Evolutionary conservation across 2,113 vertebrate species (phyloP), one percentile per base, ranked within the genome.

Genomic region (Muntiacus reevesi): DNA sequence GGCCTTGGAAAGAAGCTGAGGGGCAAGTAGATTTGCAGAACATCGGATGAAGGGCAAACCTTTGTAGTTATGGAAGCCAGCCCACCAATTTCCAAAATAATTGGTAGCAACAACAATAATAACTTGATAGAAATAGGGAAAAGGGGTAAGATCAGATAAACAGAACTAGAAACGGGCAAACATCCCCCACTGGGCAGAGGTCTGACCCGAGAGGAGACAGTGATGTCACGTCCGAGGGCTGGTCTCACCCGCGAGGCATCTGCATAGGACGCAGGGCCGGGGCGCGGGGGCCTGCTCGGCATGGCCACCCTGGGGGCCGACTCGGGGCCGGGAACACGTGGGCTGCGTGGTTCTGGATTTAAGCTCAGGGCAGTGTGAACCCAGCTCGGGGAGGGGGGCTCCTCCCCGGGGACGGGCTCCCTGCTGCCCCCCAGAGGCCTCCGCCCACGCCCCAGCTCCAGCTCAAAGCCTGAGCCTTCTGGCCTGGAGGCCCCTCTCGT

Each of bases 321-420:
- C 10, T 50, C 2, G 1, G 5, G 47, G 47, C 5, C 0, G 1
- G 1, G 10, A 82, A 14, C 79, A 21, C 1, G 5, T 2, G 3
- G 16, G 47, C 76, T 10, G 28, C 30, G 1, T 5, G 28, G 6
- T 23, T 81, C 47, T 52, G 47, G 28, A 21, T 50, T 81, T 52
- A 52, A 23, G 17, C 79, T 82, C 10, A 7, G 47, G 30, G 30
- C 17, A 23, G 47, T 12, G 14, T 13, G 79, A 7, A 3, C 10
- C 15, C 6, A 33, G 47, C 10, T 82, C 0, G 5, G 30, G 30
- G 67, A 40, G 10, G n/a, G 64, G 10, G 45, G 9, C 9, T 21
- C 9, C 6, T 28, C 2, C 28, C 4, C 0, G 2, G 16, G 2
- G 28, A 50, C 45, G 9, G 45, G 4, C 45, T 11, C 27, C 45